A percentile compares a stretch with the other conserved stretches of the same genome.
Evolutionary conservation across 2,888 invertebrate species (phyloP).

Genomic region (Rugalucina vietnamica): DNA sequence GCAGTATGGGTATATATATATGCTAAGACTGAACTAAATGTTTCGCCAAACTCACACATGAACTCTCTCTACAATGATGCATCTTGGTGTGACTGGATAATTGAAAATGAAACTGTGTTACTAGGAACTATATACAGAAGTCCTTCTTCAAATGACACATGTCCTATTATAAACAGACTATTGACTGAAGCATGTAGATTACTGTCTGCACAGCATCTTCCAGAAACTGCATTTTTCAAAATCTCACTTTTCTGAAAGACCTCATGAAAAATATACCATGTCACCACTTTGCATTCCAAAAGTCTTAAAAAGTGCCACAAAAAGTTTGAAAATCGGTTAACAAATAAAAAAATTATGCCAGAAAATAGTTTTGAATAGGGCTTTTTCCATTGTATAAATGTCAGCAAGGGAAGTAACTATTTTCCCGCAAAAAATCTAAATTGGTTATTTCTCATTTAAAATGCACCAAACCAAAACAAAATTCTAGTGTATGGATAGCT

Average conservation of each 20-base stretch:
- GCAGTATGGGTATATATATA: too few relatives aligned
- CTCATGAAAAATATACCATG: too few relatives aligned
- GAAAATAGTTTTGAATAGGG: neutral
- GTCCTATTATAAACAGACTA: neutral
- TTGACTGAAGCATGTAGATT: neutral
- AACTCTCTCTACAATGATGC: constrained; percentile 6
- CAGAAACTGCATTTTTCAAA: too few relatives aligned
- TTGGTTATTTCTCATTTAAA: too few relatives aligned
- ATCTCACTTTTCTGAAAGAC: too few relatives aligned
- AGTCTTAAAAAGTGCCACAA: constrained; percentile 6
- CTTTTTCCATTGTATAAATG: too few relatives aligned
- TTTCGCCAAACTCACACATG: constrained; percentile 22
- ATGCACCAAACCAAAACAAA: too few relatives aligned
- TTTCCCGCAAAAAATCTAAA: too few relatives aligned
- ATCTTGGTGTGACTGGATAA: constrained; percentile 17
- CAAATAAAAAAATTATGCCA: neutral
- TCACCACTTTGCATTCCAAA: constrained; percentile 13
- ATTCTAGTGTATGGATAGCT: too few relatives aligned
- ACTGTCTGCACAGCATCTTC: neutral
- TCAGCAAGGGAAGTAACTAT: too few relatives aligned
- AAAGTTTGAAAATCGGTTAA: neutral
- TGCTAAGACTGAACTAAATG: constrained; percentile 21
- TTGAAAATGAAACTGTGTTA: neutral
- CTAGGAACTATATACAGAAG: constrained; percentile 22
- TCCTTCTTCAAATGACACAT: neutral